Evolutionary conservation across 2,888 invertebrate species (phyloP).

Genomic region (Parnassius smintheus): DNA sequence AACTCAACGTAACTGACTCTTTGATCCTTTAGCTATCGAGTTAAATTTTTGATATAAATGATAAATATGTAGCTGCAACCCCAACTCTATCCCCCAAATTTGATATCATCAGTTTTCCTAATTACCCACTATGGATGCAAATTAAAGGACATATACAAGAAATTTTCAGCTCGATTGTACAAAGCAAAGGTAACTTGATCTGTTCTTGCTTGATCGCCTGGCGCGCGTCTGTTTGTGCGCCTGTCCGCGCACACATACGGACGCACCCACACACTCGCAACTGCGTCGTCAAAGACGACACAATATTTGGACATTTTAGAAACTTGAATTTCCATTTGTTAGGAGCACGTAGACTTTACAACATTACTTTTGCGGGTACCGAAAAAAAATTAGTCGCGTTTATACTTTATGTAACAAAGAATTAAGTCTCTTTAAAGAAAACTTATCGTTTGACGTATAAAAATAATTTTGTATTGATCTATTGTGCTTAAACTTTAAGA

Average conservation of each 20-base stretch:
- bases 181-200: slow-evolving; percentile 54
- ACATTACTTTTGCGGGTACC: slow-evolving; percentile 9
- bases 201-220: slow-evolving; percentile 49
- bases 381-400: not conserved
- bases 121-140: too few species aligned
- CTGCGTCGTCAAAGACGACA: slow-evolving; percentile 28
- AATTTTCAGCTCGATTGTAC: slow-evolving; percentile 36
- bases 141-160: not conserved
- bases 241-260: not conserved
- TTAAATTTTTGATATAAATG: too few species aligned
- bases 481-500: not conserved
- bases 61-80: too few species aligned
- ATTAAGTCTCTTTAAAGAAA: not conserved
- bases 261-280: not conserved
- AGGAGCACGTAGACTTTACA: slow-evolving; percentile 18
- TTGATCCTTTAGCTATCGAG: too few species aligned
- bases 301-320: slow-evolving; percentile 69
- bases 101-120: too few species aligned
- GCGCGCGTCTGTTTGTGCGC: not conserved
- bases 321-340: slow-evolving; percentile 70
- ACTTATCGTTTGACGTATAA: not conserved
- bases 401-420: not conserved
- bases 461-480: not conserved
- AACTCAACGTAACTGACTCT: too few species aligned
- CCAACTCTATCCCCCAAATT: too few species aligned